Percentiles rank a stretch among this genome's conserved stretches.
Evolutionary conservation across 2,888 invertebrate species (phyloP).

Genomic region (Zeuzera pyrina): DNA sequence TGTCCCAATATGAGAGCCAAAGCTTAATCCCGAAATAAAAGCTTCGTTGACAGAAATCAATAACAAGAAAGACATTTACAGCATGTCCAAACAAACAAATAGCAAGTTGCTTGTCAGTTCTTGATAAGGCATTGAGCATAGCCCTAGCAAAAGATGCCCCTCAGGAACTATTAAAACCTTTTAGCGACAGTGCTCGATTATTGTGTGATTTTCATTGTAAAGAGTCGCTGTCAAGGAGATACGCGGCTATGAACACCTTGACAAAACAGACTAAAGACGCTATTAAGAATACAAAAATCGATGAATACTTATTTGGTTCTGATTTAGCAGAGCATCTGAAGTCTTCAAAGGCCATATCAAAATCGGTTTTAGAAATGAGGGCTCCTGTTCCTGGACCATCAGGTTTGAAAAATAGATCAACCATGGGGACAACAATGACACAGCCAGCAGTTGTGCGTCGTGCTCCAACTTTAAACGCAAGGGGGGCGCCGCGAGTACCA

Average conservation of each 20-base stretch:
- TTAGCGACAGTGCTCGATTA: neutral
- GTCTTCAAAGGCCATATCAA: neutral
- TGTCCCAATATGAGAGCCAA: too few species aligned
- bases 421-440: too few species aligned
- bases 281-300: neutral
- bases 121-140: neutral
- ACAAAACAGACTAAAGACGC: neutral
- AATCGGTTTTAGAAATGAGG: neutral
- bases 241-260: neutral
- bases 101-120: neutral
- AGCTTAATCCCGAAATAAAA: too few species aligned
- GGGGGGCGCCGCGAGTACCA: neutral
- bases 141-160: neutral
- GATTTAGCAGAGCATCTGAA: neutral
- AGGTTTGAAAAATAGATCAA: too few species aligned
- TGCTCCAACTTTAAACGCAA: neutral
- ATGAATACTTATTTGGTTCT: neutral
- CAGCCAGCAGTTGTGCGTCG: neutral
- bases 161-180: neutral
- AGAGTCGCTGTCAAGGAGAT: neutral
- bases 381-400: too few species aligned
- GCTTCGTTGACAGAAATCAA: neutral
- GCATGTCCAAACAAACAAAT: neutral
- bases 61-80: neutral
- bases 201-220: neutral